Evolutionary conservation across 2,888 invertebrate genomes (phyloP).

Genomic region (Lobophora halterata): DNA sequence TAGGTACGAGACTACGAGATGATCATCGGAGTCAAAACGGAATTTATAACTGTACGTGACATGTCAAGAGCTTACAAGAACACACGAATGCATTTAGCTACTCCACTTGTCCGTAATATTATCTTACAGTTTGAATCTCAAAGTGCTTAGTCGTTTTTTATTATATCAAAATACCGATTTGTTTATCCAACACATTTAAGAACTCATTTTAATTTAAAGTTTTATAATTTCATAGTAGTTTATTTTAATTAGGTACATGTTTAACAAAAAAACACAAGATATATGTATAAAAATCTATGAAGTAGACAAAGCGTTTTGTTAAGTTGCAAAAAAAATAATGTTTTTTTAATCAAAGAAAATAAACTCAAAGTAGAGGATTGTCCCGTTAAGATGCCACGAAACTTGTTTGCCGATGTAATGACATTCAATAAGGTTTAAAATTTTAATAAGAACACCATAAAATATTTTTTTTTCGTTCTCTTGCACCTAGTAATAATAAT

Average conservation of each 20-base stretch:
- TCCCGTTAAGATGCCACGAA: conserved; percentile 41
- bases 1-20: too few species aligned
- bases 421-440: conserved; percentile 50
- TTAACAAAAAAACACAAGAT: too few species aligned
- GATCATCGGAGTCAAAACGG: conserved; percentile 10
- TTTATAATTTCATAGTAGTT: too few species aligned
- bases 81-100: conserved; percentile 44
- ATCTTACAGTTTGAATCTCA: conserved; percentile 44
- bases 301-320: too few species aligned
- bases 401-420: conserved; percentile 52
- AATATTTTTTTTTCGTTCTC: conserved; percentile 35
- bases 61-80: conserved; percentile 11
- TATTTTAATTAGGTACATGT: too few species aligned
- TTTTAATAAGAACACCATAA: conserved; percentile 45
- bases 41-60: conserved; percentile 14
- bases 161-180: conserved; percentile 55
- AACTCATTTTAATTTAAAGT: too few species aligned
- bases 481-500: conserved; percentile 15
- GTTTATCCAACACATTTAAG: conserved; percentile 48
- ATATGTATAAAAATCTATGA: too few species aligned
- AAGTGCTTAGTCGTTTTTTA: conserved; percentile 52
- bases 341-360: conserved; percentile 12
- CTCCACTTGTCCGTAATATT: conserved; percentile 59
- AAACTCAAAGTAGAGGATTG: conserved; percentile 16
- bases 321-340: conserved; percentile 5